Conservation (phyloP, 1,140 invertebrate genomes). For the Melanaphis sacchari region DNA sequence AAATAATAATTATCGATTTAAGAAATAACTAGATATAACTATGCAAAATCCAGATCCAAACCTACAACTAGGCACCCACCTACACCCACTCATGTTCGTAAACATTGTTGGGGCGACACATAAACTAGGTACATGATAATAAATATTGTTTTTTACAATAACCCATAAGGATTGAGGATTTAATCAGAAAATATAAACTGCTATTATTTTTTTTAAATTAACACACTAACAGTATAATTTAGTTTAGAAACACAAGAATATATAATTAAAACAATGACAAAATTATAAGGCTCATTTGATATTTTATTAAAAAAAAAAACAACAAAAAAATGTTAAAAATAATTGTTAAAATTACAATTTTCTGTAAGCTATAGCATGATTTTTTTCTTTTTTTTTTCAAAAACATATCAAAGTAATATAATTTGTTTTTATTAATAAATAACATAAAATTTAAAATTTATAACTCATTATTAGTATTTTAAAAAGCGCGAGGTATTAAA, state of each 20-base stretch:
- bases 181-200: too few species aligned
- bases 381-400: background rate
- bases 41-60: too few species aligned
- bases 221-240: background rate
- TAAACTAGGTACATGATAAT: too few species aligned
- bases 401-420: constrained; percentile 18
- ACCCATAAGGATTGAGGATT: too few species aligned
- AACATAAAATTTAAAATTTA: background rate
- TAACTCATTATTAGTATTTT: constrained; percentile 34
- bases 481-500: constrained; percentile 53
- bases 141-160: too few species aligned
- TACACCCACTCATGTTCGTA: too few species aligned
- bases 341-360: constrained; percentile 16
- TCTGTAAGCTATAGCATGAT: constrained; percentile 35
- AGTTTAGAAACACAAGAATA: background rate
- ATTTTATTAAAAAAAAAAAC: constrained; percentile 52
- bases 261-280: background rate
- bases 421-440: constrained; percentile 14
- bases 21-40: too few species aligned
- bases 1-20: too few species aligned
- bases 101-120: too few species aligned
- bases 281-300: constrained; percentile 32
- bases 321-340: constrained; percentile 28
- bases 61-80: too few species aligned
- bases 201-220: too few species aligned